Percentiles rank a stretch among this genome's conserved stretches.
phyloP scores from a whole-genome alignment of 2,888 invertebrate species.

The Trypoxylon attenuatum region DNA sequence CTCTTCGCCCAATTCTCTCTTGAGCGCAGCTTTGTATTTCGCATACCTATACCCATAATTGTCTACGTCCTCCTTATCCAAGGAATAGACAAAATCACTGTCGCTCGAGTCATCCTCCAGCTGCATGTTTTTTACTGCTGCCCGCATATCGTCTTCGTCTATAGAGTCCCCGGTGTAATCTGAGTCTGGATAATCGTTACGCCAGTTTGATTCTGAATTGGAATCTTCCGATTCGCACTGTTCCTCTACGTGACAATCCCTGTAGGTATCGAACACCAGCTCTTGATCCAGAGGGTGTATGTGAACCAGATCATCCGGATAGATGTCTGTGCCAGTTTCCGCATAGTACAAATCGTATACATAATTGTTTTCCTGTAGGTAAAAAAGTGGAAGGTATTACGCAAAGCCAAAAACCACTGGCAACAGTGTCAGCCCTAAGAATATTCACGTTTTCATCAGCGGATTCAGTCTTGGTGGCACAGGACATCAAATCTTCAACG shows the following conservation, averaged over 20 bases:
- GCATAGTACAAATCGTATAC: slow-evolving; percentile 82
- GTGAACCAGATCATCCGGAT: slow-evolving; percentile 72
- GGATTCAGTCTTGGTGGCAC: neutral
- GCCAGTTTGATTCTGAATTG: slow-evolving; percentile 86
- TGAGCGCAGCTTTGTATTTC: slow-evolving; percentile 79
- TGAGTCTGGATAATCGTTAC: slow-evolving; percentile 87
- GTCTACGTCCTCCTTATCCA: slow-evolving; percentile 77
- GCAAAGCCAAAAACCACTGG: no score
- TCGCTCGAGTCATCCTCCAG: slow-evolving; percentile 75
- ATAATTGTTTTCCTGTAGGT: slow-evolving; percentile 72
- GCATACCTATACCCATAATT: slow-evolving; percentile 82
- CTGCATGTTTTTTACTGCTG: slow-evolving; percentile 32
- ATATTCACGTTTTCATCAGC: neutral
- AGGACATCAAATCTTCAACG: slow-evolving; percentile 73
- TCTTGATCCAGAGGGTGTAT: slow-evolving; percentile 73
- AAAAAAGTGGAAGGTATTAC: neutral
- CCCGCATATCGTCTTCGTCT: slow-evolving; percentile 76
- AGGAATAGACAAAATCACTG: slow-evolving; percentile 67
- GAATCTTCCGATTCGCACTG: slow-evolving; percentile 72
- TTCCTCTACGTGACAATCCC: slow-evolving; percentile 63
- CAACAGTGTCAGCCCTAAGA: no score
- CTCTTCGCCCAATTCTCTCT: slow-evolving; percentile 58
- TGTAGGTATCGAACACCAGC: slow-evolving; percentile 67
- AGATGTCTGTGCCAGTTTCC: slow-evolving; percentile 74
- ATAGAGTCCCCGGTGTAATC: slow-evolving; percentile 79